Evolutionary conservation across 1,140 invertebrate species (phyloP).

Genomic region (Alviniconcha marisindica): DNA sequence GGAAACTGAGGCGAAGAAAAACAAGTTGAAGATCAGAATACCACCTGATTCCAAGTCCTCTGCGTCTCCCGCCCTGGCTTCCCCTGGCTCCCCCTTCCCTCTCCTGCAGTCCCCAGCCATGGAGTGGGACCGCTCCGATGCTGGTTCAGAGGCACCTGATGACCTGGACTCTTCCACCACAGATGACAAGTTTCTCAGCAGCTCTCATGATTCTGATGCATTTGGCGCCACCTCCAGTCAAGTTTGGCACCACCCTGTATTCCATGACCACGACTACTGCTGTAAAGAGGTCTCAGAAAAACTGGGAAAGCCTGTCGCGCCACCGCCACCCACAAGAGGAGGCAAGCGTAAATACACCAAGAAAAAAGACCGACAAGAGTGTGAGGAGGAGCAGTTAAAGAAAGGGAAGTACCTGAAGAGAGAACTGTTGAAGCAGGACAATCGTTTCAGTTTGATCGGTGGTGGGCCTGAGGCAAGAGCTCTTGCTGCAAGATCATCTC

Average conservation of each 20-base stretch:
- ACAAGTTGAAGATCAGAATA: conserved; percentile 38
- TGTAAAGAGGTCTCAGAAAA: conserved; percentile 35
- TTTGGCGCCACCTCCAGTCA: conserved; percentile 4
- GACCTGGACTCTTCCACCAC: conserved; percentile 39
- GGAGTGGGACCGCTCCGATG: conserved; percentile 58
- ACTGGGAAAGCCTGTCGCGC: not conserved
- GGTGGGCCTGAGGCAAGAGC: not conserved
- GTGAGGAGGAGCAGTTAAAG: conserved; percentile 41
- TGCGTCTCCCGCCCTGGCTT: conserved; percentile 29
- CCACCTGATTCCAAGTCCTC: conserved; percentile 21
- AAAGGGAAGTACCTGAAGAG: conserved; percentile 48
- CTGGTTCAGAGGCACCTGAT: conserved; percentile 50
- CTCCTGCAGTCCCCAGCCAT: conserved; percentile 50
- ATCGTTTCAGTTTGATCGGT: not conserved
- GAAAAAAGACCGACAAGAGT: conserved; percentile 41
- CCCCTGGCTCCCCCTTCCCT: conserved; percentile 37
- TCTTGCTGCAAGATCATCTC: not conserved
- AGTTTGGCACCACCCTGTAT: conserved; percentile 42
- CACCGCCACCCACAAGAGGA: not conserved
- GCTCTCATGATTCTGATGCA: conserved; percentile 28
- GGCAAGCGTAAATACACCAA: conserved; percentile 45
- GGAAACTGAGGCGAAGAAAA: conserved; percentile 25
- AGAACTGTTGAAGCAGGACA: conserved; percentile 43
- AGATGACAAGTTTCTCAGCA: conserved; percentile 32
- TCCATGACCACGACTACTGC: conserved; percentile 73